A percentile compares a stretch with the other conserved stretches of the same genome.
phyloP scores from a whole-genome alignment of 2,888 invertebrate species.

The Drosophila testacea region DNA sequence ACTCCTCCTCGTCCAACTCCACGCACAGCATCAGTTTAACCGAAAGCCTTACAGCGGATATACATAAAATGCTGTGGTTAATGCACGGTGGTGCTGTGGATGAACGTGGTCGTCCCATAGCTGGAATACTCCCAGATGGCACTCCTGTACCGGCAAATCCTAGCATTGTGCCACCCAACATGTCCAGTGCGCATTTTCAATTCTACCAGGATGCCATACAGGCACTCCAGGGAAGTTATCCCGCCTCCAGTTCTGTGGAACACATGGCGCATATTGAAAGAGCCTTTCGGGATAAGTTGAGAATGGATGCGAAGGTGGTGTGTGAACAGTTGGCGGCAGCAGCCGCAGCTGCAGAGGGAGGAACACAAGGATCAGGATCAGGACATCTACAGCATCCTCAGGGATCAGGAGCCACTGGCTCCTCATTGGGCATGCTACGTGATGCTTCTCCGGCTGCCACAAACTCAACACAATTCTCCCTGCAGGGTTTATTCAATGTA shows the following conservation, averaged over 20 bases:
- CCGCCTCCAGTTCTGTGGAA: slow-evolving; percentile 70
- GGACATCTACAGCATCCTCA: background rate
- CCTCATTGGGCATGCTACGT: slow-evolving; percentile 57
- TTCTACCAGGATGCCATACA: slow-evolving; percentile 83
- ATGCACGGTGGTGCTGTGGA: slow-evolving; percentile 82
- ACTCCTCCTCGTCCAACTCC: slow-evolving; percentile 87
- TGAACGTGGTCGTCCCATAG: slow-evolving; percentile 75
- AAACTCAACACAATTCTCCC: slow-evolving; percentile 65
- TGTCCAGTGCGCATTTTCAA: slow-evolving; percentile 81
- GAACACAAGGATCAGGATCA: slow-evolving; percentile 42
- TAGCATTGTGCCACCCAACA: slow-evolving; percentile 71
- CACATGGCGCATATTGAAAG: slow-evolving; percentile 79
- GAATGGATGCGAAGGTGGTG: slow-evolving; percentile 76
- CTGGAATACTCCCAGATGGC: slow-evolving; percentile 63
- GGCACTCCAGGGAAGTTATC: slow-evolving; percentile 69
- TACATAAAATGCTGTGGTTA: slow-evolving; percentile 85
- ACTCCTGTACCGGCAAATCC: slow-evolving; percentile 66
- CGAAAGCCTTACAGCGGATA: slow-evolving; percentile 85
- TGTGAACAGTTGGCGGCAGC: slow-evolving; percentile 71
- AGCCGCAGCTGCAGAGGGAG: slow-evolving; percentile 38
- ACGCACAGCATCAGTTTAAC: slow-evolving; percentile 86
- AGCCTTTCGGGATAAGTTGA: slow-evolving; percentile 76
- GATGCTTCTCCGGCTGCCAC: slow-evolving; percentile 20
- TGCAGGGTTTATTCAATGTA: slow-evolving; percentile 81
- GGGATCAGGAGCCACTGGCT: background rate